Evolutionary conservation across 2,113 vertebrate genomes (phyloP), one percentile per base, ranked within the genome.

Genomic region (Corythaeola cristata): DNA sequence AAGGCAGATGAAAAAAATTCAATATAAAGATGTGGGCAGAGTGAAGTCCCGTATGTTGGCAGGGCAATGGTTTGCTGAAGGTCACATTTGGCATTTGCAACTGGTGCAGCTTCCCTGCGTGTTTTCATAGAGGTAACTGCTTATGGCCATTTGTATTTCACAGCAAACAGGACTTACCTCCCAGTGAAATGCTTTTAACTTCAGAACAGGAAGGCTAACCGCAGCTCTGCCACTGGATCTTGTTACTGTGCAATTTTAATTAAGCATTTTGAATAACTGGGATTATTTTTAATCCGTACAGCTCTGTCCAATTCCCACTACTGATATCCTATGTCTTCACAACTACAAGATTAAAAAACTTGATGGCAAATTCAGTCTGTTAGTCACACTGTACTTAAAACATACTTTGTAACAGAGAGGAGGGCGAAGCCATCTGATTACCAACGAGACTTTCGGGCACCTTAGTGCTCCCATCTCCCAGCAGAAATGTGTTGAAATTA

Each of bases 171-270:
- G 28, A 83, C 56, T 67, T 52, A 45, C 37, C 66, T 81, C 79
- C 64, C 72, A 62, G 45, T 11, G n/a, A 83, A 93, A 90, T 33
- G 76, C 72, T 88, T 52, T 52, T 1, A 68, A 21, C 59, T 74
- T 74, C 52, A 77, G 37, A 81, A 44, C 14, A 41, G 67, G 23
- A 66, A 75, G 8, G 39, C 58, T 81, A 84, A 56, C 88, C 93
- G 82, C 85, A 91, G 67, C 55, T 83, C 67, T 93, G 63, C 32
- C 1, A 8, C 47, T 63, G 28, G 23, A 63, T 67, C 79, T 77
- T 59, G 19, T 92, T 93, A 73, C 64, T 63, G 55, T 58, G 72
- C 41, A n/a, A 27, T 83, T 85, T 91, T 94, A 93, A 90, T 90
- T 73, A 86, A 67, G 37, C 44, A 13, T 74, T 91, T 86, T 78